Conservation (phyloP, 2,797 vertebrate species). For the Somateria mollissima region DNA sequence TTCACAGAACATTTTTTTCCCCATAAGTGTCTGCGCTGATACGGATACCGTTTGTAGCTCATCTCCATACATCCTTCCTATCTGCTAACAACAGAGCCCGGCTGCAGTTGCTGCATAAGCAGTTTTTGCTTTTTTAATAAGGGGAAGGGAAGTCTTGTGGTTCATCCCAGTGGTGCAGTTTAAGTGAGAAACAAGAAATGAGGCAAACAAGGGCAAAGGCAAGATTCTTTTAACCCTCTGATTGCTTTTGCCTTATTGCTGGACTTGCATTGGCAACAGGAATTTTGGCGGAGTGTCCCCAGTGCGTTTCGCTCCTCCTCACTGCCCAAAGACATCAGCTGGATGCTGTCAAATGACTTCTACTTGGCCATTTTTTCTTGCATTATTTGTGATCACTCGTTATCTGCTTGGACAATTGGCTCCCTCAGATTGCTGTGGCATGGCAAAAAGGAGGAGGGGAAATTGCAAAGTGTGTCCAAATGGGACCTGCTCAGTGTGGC, state of each 20-base stretch:
- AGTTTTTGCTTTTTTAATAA: slow-evolving; percentile 79
- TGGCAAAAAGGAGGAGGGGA: neutral
- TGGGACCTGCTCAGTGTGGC: neutral
- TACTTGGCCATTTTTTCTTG: neutral
- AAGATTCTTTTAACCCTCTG: slow-evolving; percentile 68
- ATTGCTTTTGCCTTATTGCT: neutral
- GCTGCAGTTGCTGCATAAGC: slow-evolving; percentile 78
- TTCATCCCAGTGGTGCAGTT: slow-evolving; percentile 75
- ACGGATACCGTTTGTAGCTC: slow-evolving; percentile 52
- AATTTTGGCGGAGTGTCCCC: neutral
- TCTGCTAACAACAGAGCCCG: slow-evolving; percentile 72
- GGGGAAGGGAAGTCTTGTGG: slow-evolving; percentile 60
- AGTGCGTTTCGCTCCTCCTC: neutral
- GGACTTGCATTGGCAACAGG: neutral
- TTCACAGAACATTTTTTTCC: slow-evolving; percentile 57
- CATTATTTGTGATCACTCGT: neutral
- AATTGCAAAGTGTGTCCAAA: neutral
- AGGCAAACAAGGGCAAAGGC: slow-evolving; percentile 56
- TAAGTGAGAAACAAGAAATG: slow-evolving; percentile 64
- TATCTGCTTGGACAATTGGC: neutral
- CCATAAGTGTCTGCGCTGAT: slow-evolving; percentile 28
- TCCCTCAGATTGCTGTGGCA: neutral
- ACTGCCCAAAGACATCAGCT: neutral
- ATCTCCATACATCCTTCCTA: slow-evolving; percentile 70
- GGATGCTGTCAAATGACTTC: neutral